Base-by-base conservation (phyloP, 2,113 vertebrate genomes). In the Perccottus glenii region DNA sequence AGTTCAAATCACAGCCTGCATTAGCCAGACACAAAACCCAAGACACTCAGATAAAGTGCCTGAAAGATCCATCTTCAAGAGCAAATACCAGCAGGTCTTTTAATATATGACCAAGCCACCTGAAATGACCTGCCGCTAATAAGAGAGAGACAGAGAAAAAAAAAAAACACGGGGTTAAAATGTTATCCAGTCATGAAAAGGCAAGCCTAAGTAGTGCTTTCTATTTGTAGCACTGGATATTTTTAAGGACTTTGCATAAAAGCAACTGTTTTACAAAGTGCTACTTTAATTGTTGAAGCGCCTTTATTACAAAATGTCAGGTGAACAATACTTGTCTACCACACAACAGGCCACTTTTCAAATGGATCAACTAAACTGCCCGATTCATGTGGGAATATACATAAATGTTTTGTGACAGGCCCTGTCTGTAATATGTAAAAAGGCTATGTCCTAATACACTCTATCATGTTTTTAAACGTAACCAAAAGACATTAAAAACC, bases 1-100 rank as follows among this genome's bases (percentile, higher is more conserved):
- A 46, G 44, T 11, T 12, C 44, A 10, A 46, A 4, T 46, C 44
- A 16, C 48, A 16, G n/a, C 9, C 14, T 7, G 73, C 75, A 55
- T 72, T 64, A 68, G 67, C 51, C 53, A 68, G 59, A 64, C 68
- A 40, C 46, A 68, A 19, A 52, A 53, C 40, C 27, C 14, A 42
- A 47, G 65, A 75, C 77, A 52, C 82, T 63, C 67, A 73, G 53
- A 70, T 82, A 78, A 49, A 35, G 27, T 38, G n/a, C 35, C 63
- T 53, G 50, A 58, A 46, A 85, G 79, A 84, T 71, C 73, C 78
- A 75, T 72, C 56, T 77, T 60, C 45, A 49, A 75, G 69, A 60
- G 77, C 72, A 83, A 85, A 84, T 74, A 84, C 70, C 69, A 76
- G 58, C 64, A 48, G 51, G 51, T 78, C n/a, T 75, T 83, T 79